phyloP scores from a whole-genome alignment of 2,797 vertebrate species.

The Hafferia zeledoni region DNA sequence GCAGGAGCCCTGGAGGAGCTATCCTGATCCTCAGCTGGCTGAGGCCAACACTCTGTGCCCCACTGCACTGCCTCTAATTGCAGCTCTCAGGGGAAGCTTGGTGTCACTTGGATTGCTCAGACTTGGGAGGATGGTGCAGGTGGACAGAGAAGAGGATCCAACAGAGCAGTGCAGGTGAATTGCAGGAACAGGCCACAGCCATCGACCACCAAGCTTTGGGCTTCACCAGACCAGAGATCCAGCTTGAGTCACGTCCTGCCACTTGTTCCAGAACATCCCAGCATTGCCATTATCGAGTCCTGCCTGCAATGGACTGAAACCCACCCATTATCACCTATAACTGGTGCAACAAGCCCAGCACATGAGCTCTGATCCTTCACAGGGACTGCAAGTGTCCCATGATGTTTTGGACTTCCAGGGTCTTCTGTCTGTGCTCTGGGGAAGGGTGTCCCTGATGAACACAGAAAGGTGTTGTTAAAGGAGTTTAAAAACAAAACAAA shows the following conservation, averaged over 20 bases:
- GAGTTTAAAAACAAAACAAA: not conserved
- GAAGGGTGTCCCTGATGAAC: not conserved
- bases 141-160: not conserved
- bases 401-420: not conserved
- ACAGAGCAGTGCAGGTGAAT: not conserved
- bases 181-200: not conserved
- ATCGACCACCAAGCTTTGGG: not conserved
- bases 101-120: not conserved
- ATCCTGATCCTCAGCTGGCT: not conserved
- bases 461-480: not conserved
- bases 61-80: not conserved
- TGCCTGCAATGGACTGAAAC: not conserved
- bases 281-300: not conserved
- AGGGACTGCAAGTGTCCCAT: not conserved
- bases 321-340: not conserved
- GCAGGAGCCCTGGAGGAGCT: constrained; percentile 14
- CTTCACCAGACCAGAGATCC: not conserved
- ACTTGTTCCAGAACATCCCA: fast-evolving
- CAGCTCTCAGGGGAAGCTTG: not conserved
- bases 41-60: not conserved
- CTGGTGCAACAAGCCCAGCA: not conserved
- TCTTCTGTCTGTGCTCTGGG: not conserved
- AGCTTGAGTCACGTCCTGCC: not conserved
- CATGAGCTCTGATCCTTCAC: not conserved
- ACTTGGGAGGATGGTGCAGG: not conserved